A percentile compares a stretch with the other conserved stretches of the same genome.
Evolutionary conservation across 2,113 vertebrate genomes (phyloP).

Genomic region (Misgurnus mizolepis): DNA sequence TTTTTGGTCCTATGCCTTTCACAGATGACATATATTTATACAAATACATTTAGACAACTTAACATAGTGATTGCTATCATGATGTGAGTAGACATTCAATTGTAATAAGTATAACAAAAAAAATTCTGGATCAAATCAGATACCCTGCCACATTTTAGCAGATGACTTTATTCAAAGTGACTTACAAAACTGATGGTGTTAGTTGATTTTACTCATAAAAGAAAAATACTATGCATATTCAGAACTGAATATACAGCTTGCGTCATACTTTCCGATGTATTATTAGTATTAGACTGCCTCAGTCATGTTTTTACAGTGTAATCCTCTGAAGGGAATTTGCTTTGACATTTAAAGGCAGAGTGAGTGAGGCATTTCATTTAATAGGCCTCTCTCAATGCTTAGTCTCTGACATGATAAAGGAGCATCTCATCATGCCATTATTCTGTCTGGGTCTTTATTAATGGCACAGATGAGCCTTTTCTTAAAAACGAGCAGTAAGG

Average conservation of each 20-base stretch:
- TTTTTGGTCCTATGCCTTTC: too few relatives aligned
- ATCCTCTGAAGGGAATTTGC: slow-evolving; percentile 31
- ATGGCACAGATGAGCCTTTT: not conserved
- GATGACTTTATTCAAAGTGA: too few relatives aligned
- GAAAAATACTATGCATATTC: too few relatives aligned
- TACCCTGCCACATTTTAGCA: too few relatives aligned
- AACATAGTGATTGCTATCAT: too few relatives aligned
- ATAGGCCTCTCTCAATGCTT: not conserved
- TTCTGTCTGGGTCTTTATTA: slow-evolving; percentile 29
- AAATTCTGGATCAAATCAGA: too few relatives aligned
- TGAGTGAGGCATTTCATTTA: slow-evolving; percentile 24
- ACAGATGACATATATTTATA: too few relatives aligned
- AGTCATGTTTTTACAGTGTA: slow-evolving; percentile 27
- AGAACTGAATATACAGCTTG: not conserved
- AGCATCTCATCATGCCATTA: slow-evolving; percentile 17
- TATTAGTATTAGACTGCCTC: slow-evolving; percentile 7
- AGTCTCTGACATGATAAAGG: slow-evolving; percentile 24
- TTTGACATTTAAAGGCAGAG: slow-evolving; percentile 39
- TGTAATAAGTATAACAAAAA: too few relatives aligned
- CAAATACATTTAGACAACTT: too few relatives aligned
- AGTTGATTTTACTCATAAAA: too few relatives aligned
- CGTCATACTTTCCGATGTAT: slow-evolving; percentile 4
- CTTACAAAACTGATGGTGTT: too few relatives aligned
- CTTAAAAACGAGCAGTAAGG: slow-evolving; percentile 18
- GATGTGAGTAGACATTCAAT: too few relatives aligned